Percentiles rank a stretch among this genome's conserved stretches.
Conservation (phyloP, 2,888 invertebrate species). For the Ischnura elegans region DNA sequence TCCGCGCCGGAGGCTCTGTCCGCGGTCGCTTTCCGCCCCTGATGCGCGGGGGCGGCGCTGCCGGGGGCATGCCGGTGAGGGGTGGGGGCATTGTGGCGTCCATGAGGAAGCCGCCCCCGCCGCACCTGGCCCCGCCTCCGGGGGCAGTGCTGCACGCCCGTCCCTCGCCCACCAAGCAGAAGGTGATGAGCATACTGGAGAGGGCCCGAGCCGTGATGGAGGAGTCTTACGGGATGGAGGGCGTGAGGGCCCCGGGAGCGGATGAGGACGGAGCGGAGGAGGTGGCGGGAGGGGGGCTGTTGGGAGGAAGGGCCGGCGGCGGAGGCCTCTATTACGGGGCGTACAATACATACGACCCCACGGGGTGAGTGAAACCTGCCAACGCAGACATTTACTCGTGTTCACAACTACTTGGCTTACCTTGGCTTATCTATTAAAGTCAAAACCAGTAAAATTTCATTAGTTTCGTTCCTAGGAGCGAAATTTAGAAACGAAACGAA, state of each 20-base stretch:
- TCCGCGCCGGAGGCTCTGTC: conserved; percentile 42
- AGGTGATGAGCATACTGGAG: conserved; percentile 91
- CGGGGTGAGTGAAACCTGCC: conserved; percentile 67
- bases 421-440: too few relatives aligned
- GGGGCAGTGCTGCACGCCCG: conserved; percentile 76
- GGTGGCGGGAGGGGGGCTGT: conserved; percentile 46
- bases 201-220: conserved; percentile 91
- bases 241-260: conserved; percentile 54
- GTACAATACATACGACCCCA: conserved; percentile 69
- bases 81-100: conserved; percentile 55
- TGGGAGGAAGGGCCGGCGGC: conserved; percentile 51
- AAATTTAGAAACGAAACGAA: too few relatives aligned
- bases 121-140: conserved; percentile 78
- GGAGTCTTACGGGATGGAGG: conserved; percentile 82
- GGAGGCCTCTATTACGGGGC: conserved; percentile 66
- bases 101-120: conserved; percentile 72
- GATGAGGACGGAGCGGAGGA: conserved; percentile 55
- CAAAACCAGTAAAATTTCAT: too few relatives aligned
- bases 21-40: conserved; percentile 63
- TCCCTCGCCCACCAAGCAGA: conserved; percentile 83
- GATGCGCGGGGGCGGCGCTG: conserved; percentile 60
- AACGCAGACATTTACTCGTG: too few relatives aligned
- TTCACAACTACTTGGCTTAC: too few relatives aligned
- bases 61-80: conserved; percentile 55
- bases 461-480: too few relatives aligned